Base-by-base conservation (phyloP, 2,113 vertebrate genomes). In the Sylvia atricapilla region DNA sequence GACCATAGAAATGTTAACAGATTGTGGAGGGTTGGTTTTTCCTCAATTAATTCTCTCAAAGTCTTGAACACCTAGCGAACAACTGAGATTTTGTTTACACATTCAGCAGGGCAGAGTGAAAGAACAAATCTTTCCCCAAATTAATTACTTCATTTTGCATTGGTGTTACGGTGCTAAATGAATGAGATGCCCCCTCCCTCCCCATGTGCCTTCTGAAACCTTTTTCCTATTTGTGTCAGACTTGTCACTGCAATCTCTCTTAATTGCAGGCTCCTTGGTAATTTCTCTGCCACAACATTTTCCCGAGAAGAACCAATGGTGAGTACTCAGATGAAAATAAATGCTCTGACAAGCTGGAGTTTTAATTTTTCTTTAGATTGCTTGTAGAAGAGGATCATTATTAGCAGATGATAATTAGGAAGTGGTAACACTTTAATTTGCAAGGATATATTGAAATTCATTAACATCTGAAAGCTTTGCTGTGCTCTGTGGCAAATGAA, bases 361-460 rank as follows among this genome's bases (percentile, higher is more conserved):
- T 94, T 86, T 90, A 89, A 81, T 94, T 93, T 96, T 95, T 90
- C 87, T 86, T 95, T 84, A 87, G 95, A 82, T 85, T 85, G 93
- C 93, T 93, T 94, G 89, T 95, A 95, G 69, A 95, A 96, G 79
- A 94, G 63, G 87, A 97, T 92, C 83, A 70, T 91, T 94, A 96
- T 95, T 96, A 97, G 92, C 97, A 96, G 95, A 95, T 89, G 84
- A 96, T 96, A 97, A 95, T 96, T 96, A 94, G 76, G 77, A 94
- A 96, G 85, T 46, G 66, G 90, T 77, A 95, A 94, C 87, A 84
- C 85, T 96, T 96, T 93, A 95, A 95, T 96, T 95, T 95, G 94
- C 82, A 63, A 95, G 69, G 79, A 93, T 90, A 84, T 89, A 95
- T 93, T 73, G 94, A 96, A 96, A 97, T 95, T 91, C 90, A 94